These are phyloP conservation scores for Notiomystis cincta DNA, from an alignment of 2,113 vertebrate genomes.

Conservation along the genomic window DNA sequence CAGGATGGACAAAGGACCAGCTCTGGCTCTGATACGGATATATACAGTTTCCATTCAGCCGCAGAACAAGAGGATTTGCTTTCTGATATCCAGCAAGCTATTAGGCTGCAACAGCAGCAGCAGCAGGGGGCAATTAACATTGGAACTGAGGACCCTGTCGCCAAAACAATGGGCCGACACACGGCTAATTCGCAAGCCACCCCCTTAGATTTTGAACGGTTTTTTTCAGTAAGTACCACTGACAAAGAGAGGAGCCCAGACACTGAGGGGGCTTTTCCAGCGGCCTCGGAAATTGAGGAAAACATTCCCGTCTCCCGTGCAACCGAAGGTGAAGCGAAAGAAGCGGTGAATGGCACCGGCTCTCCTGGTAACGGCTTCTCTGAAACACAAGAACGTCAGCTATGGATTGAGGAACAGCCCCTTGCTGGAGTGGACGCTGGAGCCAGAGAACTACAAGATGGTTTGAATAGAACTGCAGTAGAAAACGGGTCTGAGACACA, in stretches of 20 bases:
- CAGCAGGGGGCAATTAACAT: constrained; percentile 72
- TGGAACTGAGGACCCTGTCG: constrained; percentile 56
- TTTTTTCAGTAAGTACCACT: constrained; percentile 23
- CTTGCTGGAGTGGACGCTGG: neutral
- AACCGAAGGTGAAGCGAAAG: neutral
- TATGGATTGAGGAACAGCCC: neutral
- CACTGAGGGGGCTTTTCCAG: constrained; percentile 10
- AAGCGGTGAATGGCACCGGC: neutral
- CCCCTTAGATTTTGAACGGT: constrained; percentile 62
- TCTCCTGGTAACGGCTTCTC: constrained; percentile 62
- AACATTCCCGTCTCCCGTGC: neutral
- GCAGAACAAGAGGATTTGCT: constrained; percentile 95
- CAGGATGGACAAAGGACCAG: constrained; percentile 86
- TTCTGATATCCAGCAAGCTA: constrained; percentile 95
- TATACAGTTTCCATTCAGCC: constrained; percentile 97
- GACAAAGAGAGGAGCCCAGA: constrained; percentile 59
- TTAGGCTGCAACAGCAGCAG: constrained; percentile 87
- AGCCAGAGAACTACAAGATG: neutral
- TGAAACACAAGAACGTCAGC: constrained; percentile 73
- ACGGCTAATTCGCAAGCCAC: constrained; percentile 44
- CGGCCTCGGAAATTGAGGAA: neutral
- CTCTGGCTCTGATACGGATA: constrained; percentile 94
- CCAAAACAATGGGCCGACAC: constrained; percentile 68
- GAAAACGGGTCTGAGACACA: neutral
- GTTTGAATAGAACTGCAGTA: neutral